These are phyloP conservation scores for Atopsyche davidsoni DNA, from an alignment of 1,140 invertebrate genomes.

Conservation along the genomic window DNA sequence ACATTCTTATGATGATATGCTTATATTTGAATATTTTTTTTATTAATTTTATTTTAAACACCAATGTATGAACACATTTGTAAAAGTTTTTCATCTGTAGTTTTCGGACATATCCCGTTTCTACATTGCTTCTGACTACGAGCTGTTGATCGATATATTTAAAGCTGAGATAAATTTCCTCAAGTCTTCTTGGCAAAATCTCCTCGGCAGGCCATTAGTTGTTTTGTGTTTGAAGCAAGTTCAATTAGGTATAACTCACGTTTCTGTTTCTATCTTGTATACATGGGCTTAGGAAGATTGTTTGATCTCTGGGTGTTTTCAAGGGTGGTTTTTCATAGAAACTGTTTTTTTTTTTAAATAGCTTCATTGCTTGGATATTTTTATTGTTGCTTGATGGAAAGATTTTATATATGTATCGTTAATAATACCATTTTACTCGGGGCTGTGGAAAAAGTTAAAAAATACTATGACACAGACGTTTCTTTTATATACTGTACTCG, in stretches of 20 bases:
- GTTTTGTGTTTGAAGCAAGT: slow-evolving; percentile 81
- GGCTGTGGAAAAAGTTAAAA: no score
- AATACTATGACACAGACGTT: no score
- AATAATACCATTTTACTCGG: no score
- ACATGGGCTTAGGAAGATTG: slow-evolving; percentile 14
- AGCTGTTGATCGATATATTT: slow-evolving; percentile 94
- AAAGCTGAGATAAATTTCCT: slow-evolving; percentile 95
- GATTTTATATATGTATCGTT: no score
- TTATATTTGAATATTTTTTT: no score
- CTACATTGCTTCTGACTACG: slow-evolving; percentile 95
- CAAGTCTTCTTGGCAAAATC: slow-evolving; percentile 93
- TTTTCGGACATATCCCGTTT: slow-evolving; percentile 93
- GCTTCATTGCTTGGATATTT: no score
- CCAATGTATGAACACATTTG: slow-evolving; percentile 31
- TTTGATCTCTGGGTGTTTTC: slow-evolving; percentile 10
- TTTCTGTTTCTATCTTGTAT: slow-evolving; percentile 15
- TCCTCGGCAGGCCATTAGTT: slow-evolving; percentile 84
- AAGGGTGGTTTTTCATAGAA: no score
- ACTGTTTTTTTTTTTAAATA: no score
- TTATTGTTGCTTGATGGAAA: no score
- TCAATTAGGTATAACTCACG: slow-evolving; percentile 76
- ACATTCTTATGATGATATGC: no score
- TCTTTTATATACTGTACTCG: no score
- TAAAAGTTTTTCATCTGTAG: slow-evolving; percentile 52
- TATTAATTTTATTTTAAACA: slow-evolving; percentile 26